Percentiles rank a stretch among this genome's conserved stretches.
These are phyloP conservation scores for Kradibia gibbosae DNA, from an alignment of 1,140 invertebrate species.

Conservation along the genomic window DNA sequence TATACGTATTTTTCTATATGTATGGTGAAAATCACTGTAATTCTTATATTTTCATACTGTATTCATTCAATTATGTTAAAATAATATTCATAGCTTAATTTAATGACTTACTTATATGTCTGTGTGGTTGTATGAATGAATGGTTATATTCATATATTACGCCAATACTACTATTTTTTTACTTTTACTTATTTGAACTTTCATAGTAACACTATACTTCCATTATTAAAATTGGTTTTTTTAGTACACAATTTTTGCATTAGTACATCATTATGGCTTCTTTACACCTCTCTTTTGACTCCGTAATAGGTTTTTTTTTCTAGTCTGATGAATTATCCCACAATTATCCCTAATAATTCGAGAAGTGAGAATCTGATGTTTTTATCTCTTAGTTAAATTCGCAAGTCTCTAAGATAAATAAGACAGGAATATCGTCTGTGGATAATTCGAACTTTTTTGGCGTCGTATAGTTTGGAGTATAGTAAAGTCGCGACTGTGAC, in stretches of 20 bases:
- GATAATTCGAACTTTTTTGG: slow-evolving; percentile 36
- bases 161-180: no score
- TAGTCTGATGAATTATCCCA: slow-evolving; percentile 44
- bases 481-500: background rate
- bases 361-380: background rate
- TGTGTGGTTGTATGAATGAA: no score
- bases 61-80: no score
- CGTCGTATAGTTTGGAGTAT: slow-evolving; percentile 23
- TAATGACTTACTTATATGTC: no score
- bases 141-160: no score
- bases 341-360: slow-evolving; percentile 38
- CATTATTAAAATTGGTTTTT: slow-evolving; percentile 4
- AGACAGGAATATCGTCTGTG: background rate
- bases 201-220: background rate
- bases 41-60: no score
- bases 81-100: no score
- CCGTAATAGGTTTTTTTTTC: slow-evolving; percentile 43
- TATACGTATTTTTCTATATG: no score
- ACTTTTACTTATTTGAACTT: no score
- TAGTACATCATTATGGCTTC: slow-evolving; percentile 44
- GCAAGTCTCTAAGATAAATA: slow-evolving; percentile 1
- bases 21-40: no score
- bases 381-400: slow-evolving; percentile 48
- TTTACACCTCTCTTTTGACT: slow-evolving; percentile 18
- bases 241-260: background rate